phyloP scores from a whole-genome alignment of 2,888 invertebrate species.

The Leucophenga maculata region DNA sequence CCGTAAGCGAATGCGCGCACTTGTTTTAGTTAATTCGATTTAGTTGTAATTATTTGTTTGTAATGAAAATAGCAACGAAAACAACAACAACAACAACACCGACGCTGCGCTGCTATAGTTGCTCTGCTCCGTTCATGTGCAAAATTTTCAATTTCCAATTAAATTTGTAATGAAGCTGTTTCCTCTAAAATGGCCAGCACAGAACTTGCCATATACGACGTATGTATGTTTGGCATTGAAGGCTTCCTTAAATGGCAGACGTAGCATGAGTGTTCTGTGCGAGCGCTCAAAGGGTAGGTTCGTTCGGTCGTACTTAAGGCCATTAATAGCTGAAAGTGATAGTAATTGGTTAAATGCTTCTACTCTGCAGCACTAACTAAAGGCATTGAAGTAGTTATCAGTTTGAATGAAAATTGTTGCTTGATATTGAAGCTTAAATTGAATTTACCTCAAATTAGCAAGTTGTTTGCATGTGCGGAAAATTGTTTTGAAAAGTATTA shows the following conservation, averaged over 20 bases:
- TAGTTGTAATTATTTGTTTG: not conserved
- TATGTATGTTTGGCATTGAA: not conserved
- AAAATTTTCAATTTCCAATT: constrained; percentile 8
- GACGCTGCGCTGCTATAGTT: not conserved
- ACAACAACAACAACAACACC: too few relatives aligned
- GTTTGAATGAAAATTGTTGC: too few relatives aligned
- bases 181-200: not conserved
- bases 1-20: too few relatives aligned
- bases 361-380: too few relatives aligned
- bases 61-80: too few relatives aligned
- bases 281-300: not conserved
- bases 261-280: not conserved
- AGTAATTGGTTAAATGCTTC: not conserved
- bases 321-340: not conserved
- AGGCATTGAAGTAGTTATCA: too few relatives aligned
- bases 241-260: constrained; percentile 1
- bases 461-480: too few relatives aligned
- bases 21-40: constrained; percentile 6
- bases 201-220: not conserved
- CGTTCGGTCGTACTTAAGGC: not conserved
- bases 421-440: too few relatives aligned
- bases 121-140: not conserved
- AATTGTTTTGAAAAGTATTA: too few relatives aligned
- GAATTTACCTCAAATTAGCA: too few relatives aligned
- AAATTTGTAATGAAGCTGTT: not conserved